Percentiles rank a stretch among this genome's conserved stretches.
phyloP scores from a whole-genome alignment of 2,888 invertebrate species.

The Thecophora atra region DNA sequence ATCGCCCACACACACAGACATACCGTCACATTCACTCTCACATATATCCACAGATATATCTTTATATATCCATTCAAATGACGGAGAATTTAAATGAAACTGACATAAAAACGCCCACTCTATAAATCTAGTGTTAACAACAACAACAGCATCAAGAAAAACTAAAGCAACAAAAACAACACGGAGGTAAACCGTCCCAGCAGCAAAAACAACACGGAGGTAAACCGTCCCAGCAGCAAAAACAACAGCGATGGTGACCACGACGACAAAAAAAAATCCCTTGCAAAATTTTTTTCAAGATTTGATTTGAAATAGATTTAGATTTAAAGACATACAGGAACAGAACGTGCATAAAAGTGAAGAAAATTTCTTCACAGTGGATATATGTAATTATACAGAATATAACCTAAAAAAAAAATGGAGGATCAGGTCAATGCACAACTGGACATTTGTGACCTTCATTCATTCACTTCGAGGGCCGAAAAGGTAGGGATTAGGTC shows the following conservation, averaged over 20 bases:
- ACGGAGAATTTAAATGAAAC: constrained; percentile 26
- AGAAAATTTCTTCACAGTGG: no score
- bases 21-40: neutral
- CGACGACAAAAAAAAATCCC: neutral
- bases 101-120: constrained; percentile 33
- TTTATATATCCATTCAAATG: constrained; percentile 10
- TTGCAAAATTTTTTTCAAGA: constrained; percentile 1
- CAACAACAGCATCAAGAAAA: constrained; percentile 14
- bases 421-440: no score
- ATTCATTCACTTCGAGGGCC: no score
- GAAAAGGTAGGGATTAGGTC: no score
- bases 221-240: no score
- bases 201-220: no score
- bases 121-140: constrained; percentile 22
- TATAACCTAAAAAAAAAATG: no score
- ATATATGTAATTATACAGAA: no score
- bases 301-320: constrained; percentile 9
- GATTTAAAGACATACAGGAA: neutral
- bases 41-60: neutral
- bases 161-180: neutral
- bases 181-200: no score
- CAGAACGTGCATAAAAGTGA: no score
- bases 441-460: no score
- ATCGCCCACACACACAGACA: constrained; percentile 35
- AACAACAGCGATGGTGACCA: no score